Evolutionary conservation across 2,888 invertebrate genomes (phyloP), one percentile per base, ranked within the genome.

Genomic region (Apocheima hispidaria): DNA sequence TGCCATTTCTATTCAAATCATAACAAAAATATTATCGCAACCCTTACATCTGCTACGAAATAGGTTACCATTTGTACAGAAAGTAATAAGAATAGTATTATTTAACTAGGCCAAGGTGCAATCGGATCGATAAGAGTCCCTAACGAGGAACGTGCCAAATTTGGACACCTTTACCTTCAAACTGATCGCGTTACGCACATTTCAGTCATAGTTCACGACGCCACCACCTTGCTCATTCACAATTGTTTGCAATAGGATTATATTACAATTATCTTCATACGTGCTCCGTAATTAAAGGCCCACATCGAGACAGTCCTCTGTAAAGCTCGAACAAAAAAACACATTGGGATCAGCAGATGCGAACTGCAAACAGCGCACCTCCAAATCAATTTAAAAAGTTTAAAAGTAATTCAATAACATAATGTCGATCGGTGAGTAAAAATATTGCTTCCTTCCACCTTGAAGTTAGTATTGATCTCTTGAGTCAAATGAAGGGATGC

Each of bases 371-470:
- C 82, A 86, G 62, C 68, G 72, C 77, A 65, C 62, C 67, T 63
- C 75, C 78, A 81, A 87, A 88, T 89, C 86, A 88, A 86, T 87
- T 86, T 88, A 79, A 81, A 87, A 85, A 90, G 92, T 91, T 88
- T 79, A 81, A 87, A 85, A 90, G 92, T 91, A 91, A 92, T 92
- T 90, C 91, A 90, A 92, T 92, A 92, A 92, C 92, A 87, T 90
- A 90, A 91, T 88, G 88, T 87, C 79, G 86, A 91, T 89, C 84
- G 83, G 75, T 72, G 74, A 79, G 82, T 85, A 86, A 86, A 86
- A 81, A 82, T 88, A 91, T 92, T 87, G 87, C 92, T 92, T 92
- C 92, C 92, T 92, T 87, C 85, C 92, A 92, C 91, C 91, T 91
- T 91, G 83, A 79, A 83, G 49, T 58, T 75, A 77, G 69, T 65